phyloP scores from a whole-genome alignment of 2,113 vertebrate genomes.

The Odocoileus hemionus region DNA sequence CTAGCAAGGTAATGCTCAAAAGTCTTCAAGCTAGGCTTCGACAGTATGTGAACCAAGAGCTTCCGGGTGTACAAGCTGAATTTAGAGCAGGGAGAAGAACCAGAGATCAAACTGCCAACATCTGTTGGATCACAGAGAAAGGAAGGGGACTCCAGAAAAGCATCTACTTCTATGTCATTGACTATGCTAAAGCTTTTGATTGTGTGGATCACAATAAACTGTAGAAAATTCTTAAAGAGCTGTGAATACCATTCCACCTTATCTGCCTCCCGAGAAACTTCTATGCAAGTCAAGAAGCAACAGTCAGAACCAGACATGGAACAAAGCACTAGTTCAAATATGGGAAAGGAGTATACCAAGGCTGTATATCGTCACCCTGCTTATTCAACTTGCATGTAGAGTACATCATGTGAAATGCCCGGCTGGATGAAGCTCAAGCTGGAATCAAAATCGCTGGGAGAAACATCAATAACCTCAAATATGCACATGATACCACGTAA shows the following conservation, averaged over 20 bases:
- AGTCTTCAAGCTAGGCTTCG: neutral
- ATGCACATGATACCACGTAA: neutral
- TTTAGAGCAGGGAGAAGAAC: neutral
- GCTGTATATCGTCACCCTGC: neutral
- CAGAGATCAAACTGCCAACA: neutral
- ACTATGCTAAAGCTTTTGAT: neutral
- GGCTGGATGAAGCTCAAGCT: neutral
- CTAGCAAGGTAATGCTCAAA: neutral
- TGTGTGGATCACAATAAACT: neutral
- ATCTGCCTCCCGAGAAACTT: neutral
- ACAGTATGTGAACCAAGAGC: neutral
- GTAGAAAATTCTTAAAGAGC: neutral
- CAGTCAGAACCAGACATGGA: neutral
- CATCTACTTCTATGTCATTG: neutral
- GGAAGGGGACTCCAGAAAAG: neutral
- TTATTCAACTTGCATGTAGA: neutral
- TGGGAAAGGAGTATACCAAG: neutral
- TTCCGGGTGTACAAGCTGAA: neutral
- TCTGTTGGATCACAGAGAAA: neutral
- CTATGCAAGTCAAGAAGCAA: neutral
- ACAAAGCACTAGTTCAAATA: neutral
- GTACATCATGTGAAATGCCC: neutral
- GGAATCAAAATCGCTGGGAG: neutral
- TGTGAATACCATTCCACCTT: neutral
- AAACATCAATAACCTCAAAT: neutral